Base-by-base conservation (phyloP, 2,888 invertebrate genomes). In the Charanyca ferruginea region DNA sequence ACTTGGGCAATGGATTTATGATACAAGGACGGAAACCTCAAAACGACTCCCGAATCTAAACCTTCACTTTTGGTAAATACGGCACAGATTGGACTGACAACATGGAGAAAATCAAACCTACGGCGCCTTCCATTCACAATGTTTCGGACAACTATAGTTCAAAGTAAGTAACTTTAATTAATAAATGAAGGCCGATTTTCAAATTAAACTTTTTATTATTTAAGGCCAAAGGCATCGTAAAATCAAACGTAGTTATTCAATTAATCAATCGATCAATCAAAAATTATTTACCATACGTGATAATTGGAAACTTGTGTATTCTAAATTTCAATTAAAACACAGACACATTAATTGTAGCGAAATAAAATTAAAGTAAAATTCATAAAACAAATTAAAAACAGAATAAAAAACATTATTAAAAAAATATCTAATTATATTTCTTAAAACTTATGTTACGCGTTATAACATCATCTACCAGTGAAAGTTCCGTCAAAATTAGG, bases 81-180 rank as follows among this genome's bases (percentile, higher is more conserved):
- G 25, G 35, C 22, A 38, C 38, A 61, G 62, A 79, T 67, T 63
- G 13, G 6, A 47, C 11, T 22, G 23, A 16, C 65, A 72, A 62
- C 22, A 90, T 90, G 90, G 87, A 83, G 78, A 90, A 88, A 71
- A 62, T 68, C n/a, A 85, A 77, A 64, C 80, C 86, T 7, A 75
- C 88, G 0, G 85, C 87, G 9, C 90, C 90, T 0, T 82, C 86
- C 7, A 77, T 87, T 32, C 87, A 85, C 7, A 81, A 83, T 9
- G 82, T 85, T n/a, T 83, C 85, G 66, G 91, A 91, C 28, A 86
- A 85, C 18, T 91, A 91, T 64, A 91, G 91, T 76, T 92, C 91
- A 16, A 92, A 92, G 91, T 91, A 81, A 89, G 91, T 90, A 18
- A 38, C 28, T 60, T n/a, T 51, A 57, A 41, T 49, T 44, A 18